Evolutionary conservation across 2,888 invertebrate genomes (phyloP).

Genomic region (Alloplasta piceator): DNA sequence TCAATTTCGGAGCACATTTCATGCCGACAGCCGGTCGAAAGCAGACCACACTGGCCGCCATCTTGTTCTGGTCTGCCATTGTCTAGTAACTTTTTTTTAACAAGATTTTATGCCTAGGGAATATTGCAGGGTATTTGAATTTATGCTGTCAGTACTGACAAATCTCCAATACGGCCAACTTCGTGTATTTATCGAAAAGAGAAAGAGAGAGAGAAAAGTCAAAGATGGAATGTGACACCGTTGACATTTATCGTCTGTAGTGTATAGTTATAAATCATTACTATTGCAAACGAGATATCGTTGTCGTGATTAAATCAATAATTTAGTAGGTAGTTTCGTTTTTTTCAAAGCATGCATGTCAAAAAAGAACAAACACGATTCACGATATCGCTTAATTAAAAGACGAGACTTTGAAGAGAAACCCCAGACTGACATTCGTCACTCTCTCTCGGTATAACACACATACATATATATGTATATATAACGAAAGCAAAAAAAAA

Average conservation of each 20-base stretch:
- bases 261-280: constrained; percentile 19
- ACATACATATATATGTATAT: not conserved
- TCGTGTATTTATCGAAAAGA: constrained; percentile 24
- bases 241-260: constrained; percentile 49
- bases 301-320: not conserved
- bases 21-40: not conserved
- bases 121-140: not conserved
- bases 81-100: not conserved
- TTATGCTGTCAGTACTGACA: not conserved
- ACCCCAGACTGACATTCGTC: constrained; percentile 34
- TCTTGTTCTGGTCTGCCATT: not conserved
- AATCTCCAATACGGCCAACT: constrained; percentile 4
- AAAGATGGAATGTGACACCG: constrained; percentile 63
- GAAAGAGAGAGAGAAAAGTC: constrained; percentile 29
- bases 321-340: too few species aligned
- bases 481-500: constrained; percentile 1
- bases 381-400: constrained; percentile 41
- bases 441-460: constrained; percentile 35
- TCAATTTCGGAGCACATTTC: not conserved
- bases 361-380: constrained; percentile 7
- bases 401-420: not conserved
- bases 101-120: not conserved
- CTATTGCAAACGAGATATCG: constrained; percentile 11
- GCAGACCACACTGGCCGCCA: not conserved
- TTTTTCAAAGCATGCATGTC: not conserved